phyloP scores from a whole-genome alignment of 1,140 invertebrate species.

The Cotesia glomerata region DNA sequence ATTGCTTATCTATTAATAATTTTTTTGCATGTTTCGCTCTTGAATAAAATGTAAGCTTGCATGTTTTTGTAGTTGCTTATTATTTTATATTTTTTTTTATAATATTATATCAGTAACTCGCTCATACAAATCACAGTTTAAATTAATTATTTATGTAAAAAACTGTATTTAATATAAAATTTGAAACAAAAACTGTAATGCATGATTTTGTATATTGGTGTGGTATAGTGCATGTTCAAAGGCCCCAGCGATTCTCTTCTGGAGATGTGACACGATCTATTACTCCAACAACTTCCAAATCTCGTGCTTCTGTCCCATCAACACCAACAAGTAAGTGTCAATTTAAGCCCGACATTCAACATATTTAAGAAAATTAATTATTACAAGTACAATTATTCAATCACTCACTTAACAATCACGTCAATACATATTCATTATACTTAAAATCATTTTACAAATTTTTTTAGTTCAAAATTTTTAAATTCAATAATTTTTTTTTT shows the following conservation, averaged over 20 bases:
- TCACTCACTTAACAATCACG: background rate
- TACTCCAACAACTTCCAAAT: conserved; percentile 45
- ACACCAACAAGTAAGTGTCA: conserved; percentile 54
- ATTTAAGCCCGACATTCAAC: conserved; percentile 4
- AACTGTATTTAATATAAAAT: background rate
- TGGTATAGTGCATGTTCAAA: conserved; percentile 58
- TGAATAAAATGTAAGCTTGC: conserved; percentile 32
- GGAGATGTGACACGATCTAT: conserved; percentile 38
- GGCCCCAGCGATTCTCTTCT: conserved; percentile 45
- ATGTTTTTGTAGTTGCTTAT: conserved; percentile 20
- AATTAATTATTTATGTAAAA: background rate
- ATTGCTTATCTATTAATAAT: background rate
- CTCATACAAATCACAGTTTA: background rate
- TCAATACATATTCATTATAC: no score
- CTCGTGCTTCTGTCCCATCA: conserved; percentile 39
- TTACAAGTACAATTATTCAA: background rate
- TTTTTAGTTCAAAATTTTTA: no score
- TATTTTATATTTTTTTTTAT: conserved; percentile 1
- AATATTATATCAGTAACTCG: background rate
- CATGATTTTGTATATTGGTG: conserved; percentile 49
- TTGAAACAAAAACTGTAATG: background rate
- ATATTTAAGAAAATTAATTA: conserved; percentile 4
- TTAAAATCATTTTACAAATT: no score
- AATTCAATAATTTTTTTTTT: no score
- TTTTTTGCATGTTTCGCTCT: conserved; percentile 13